Evolutionary conservation across 2,888 invertebrate species (phyloP).

Genomic region (Lycia hirtaria): DNA sequence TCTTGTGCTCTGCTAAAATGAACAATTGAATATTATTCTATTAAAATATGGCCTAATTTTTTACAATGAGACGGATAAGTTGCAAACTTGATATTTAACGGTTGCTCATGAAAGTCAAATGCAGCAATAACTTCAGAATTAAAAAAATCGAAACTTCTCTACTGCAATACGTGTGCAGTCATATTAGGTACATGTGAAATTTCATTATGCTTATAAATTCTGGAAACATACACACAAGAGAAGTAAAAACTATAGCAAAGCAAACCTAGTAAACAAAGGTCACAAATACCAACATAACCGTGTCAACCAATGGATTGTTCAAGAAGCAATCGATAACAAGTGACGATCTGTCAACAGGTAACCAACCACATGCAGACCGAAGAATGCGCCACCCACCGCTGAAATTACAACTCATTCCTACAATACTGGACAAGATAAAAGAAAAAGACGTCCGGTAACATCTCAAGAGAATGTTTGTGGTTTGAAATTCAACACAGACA

Average conservation of each 20-base stretch:
- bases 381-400: conserved; percentile 73
- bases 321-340: conserved; percentile 73
- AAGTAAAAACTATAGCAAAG: neutral
- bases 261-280: neutral
- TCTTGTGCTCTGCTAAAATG: too few relatives aligned
- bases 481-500: conserved; percentile 68
- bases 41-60: too few relatives aligned
- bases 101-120: too few relatives aligned
- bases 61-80: too few relatives aligned
- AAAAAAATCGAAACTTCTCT: too few relatives aligned
- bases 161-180: too few relatives aligned
- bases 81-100: too few relatives aligned
- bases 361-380: conserved; percentile 35
- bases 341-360: conserved; percentile 74
- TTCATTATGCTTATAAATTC: too few relatives aligned
- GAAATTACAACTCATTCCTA: conserved; percentile 76
- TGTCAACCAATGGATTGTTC: conserved; percentile 46
- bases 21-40: too few relatives aligned
- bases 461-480: conserved; percentile 72
- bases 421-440: conserved; percentile 69
- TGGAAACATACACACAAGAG: too few relatives aligned
- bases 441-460: conserved; percentile 42
- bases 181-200: too few relatives aligned
- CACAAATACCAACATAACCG: neutral
- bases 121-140: too few relatives aligned